phyloP scores from a whole-genome alignment of 2,113 vertebrate species.

The Suncus etruscus region DNA sequence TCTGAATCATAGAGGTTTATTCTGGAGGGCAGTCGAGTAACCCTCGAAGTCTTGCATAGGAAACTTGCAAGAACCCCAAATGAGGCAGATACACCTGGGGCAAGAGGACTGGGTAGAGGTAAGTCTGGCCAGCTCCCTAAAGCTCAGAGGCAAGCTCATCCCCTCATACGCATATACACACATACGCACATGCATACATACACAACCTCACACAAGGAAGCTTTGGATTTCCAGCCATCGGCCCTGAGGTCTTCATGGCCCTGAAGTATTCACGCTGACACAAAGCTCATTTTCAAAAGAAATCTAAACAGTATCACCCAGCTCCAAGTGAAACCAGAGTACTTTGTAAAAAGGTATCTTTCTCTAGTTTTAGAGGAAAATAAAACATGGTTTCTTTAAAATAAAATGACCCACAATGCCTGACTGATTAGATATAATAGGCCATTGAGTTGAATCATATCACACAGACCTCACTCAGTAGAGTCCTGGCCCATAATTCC shows the following conservation, averaged over 20 bases:
- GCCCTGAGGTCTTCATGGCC: too few species aligned
- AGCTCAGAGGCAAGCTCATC: conserved; percentile 38
- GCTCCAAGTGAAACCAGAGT: conserved; percentile 51
- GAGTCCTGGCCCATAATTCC: conserved; percentile 8
- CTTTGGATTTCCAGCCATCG: conserved; percentile 61
- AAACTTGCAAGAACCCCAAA: conserved; percentile 44
- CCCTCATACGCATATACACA: not conserved
- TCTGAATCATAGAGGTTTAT: conserved; percentile 88
- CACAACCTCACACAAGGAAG: conserved; percentile 30
- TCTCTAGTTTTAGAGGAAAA: conserved; percentile 55
- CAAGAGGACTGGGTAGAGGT: conserved; percentile 11
- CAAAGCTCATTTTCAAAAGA: conserved; percentile 67
- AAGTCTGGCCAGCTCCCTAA: conserved; percentile 56
- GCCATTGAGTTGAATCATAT: not conserved
- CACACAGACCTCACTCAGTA: conserved; percentile 31
- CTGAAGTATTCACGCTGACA: conserved; percentile 54
- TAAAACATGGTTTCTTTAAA: conserved; percentile 44
- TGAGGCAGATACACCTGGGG: conserved; percentile 66
- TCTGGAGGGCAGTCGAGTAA: conserved; percentile 75
- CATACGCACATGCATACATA: not conserved
- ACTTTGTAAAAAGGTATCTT: conserved; percentile 46
- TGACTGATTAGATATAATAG: conserved; percentile 5
- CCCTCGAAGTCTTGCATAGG: conserved; percentile 57
- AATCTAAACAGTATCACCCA: conserved; percentile 33
- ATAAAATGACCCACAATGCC: not conserved